Evolutionary conservation across 2,888 invertebrate species (phyloP).

Genomic region (Limnephilus rhombicus): DNA sequence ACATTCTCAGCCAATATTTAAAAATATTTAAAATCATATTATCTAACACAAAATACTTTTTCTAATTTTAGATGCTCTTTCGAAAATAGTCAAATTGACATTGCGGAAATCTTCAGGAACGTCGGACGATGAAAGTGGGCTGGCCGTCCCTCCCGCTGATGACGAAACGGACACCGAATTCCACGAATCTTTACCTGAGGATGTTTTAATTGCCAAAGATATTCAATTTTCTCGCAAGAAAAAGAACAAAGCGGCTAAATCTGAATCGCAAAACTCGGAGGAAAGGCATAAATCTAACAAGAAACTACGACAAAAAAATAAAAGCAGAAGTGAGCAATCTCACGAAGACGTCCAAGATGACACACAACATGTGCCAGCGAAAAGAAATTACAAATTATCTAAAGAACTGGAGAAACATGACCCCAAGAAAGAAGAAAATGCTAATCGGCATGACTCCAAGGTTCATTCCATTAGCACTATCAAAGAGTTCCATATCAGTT

Average conservation of each 20-base stretch:
- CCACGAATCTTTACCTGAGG: slow-evolving; percentile 84
- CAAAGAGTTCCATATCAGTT: slow-evolving; percentile 30
- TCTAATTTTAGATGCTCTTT: slow-evolving; percentile 74
- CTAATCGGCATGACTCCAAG: neutral
- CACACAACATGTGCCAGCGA: neutral
- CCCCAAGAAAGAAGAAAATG: slow-evolving; percentile 60
- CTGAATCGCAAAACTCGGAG: slow-evolving; percentile 68
- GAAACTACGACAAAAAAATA: slow-evolving; percentile 67
- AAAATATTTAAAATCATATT: neutral
- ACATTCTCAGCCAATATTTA: neutral
- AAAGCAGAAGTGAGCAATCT: slow-evolving; percentile 69
- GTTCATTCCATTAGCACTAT: slow-evolving; percentile 26
- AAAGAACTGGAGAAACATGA: slow-evolving; percentile 67
- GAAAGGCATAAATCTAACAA: slow-evolving; percentile 67
- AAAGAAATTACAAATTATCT: neutral
- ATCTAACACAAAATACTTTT: neutral
- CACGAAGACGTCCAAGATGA: slow-evolving; percentile 65
- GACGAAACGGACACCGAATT: slow-evolving; percentile 85
- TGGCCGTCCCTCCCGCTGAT: slow-evolving; percentile 73
- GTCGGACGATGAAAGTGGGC: slow-evolving; percentile 76
- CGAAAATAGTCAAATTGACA: slow-evolving; percentile 79
- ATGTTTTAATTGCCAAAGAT: slow-evolving; percentile 77
- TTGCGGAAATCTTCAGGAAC: slow-evolving; percentile 79
- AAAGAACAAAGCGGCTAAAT: slow-evolving; percentile 68
- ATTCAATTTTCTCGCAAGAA: slow-evolving; percentile 70